Evolutionary conservation across 2,888 invertebrate species (phyloP), one percentile per base, ranked within the genome.

Genomic region (Stratiomys singularior): DNA sequence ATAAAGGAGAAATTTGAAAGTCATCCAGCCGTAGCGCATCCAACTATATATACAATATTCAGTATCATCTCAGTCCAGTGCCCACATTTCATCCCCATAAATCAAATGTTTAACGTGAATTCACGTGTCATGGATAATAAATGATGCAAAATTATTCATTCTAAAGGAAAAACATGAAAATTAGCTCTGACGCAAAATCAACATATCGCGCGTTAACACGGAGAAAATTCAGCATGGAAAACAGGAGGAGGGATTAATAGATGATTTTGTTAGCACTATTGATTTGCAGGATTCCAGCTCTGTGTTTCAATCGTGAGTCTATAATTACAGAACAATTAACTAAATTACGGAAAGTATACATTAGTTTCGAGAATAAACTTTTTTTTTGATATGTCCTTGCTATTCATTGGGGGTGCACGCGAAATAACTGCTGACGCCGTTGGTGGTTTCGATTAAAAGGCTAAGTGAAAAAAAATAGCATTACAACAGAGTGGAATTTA

Each of bases 81-180:
- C 52, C 15, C n/a, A 9, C 52, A 52, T 52, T 52, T 52, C 52
- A 52, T 52, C 52, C 52, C 18, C 52, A 60, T 60, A 60, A 60
- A 60, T 60, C 58, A 60, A 9, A 25, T 18, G 52, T 52, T 60
- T 60, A 23, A 18, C 25, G 58, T 60, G 58, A 25, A 60, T 5
- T 60, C 25, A 52, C 25, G 25, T 60, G 21, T 25, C 58, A 60
- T 9, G 23, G 25, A 60, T 60, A 60, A 60, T 25, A 60, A 60
- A 60, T 60, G 58, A 60, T 60, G 9, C 11, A 23, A n/a, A 23
- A 60, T 60, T 23, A 60, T 60, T 21, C 25, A 60, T 60, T 60
- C 23, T 3, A 21, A 60, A 60, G 58, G 58, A 4, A 52, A 52
- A 25, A 11, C 25, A 60, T 11, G 58, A 25, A 60, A n/a, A 60